Percentiles rank a stretch among this genome's conserved stretches.
These are phyloP conservation scores for Erebia aethiops DNA, from an alignment of 2,888 invertebrate genomes.

Conservation along the genomic window DNA sequence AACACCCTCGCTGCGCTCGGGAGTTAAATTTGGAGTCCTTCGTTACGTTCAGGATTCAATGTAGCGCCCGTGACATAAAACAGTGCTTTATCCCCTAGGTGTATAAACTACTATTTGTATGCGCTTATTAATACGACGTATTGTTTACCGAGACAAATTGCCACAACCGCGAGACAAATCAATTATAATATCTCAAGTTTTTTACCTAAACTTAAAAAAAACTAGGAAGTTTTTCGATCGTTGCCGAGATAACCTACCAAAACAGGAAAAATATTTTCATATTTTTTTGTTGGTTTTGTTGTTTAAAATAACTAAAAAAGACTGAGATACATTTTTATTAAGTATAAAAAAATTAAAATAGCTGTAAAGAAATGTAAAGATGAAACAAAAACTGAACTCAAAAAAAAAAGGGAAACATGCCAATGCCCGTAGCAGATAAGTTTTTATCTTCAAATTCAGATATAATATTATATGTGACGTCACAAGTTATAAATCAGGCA, in stretches of 20 bases:
- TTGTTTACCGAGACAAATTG: constrained; percentile 13
- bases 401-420: neutral
- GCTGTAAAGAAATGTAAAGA: neutral
- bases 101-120: too few species aligned
- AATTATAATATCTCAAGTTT: neutral
- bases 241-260: neutral
- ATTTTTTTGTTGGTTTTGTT: neutral
- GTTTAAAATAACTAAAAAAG: neutral
- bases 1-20: too few species aligned
- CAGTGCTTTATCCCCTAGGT: too few species aligned
- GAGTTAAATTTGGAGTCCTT: too few species aligned
- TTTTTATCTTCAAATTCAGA: constrained; percentile 1
- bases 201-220: neutral
- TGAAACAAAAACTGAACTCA: too few species aligned
- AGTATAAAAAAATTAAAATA: too few species aligned
- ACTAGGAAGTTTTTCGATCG: too few species aligned
- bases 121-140: neutral
- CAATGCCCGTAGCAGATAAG: neutral
- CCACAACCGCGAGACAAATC: neutral
- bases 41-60: too few species aligned
- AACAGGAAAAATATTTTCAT: neutral
- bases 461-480: constrained; percentile 1
- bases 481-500: constrained; percentile 6
- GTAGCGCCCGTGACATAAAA: too few species aligned
- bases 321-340: too few species aligned